Base-by-base conservation (phyloP, 2,888 invertebrate species). In the Dasypogon diadema region DNA sequence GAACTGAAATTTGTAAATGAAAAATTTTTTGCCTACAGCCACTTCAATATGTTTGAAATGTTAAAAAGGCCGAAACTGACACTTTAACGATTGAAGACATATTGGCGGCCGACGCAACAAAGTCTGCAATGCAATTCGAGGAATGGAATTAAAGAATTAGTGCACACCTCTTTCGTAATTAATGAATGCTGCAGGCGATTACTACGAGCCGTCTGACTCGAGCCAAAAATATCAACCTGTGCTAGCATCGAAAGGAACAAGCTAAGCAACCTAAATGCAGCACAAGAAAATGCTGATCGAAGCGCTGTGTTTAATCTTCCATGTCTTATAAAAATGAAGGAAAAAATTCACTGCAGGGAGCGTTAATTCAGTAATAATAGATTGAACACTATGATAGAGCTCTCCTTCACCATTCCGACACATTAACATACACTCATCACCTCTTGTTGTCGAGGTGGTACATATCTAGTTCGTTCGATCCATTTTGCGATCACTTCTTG, bases 401-500 rank as follows among this genome's bases (percentile, higher is more conserved):
- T 26, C 48, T 48, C 12, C 14, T 16, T 48, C 34, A 26, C 48
- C 65, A 42, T 68, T 68, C 48, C 65, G 65, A 26, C 48, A 68
- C 65, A 68, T 68, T 68, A 68, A 48, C 65, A 68, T 68, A 68
- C 46, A 68, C 65, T 68, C 65, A 68, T 68, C 65, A 68, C 65
- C 65, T 68, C 26, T 22, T 42, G 54, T 54, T 18, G 22, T 2
- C 21, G 6, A 54, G 18, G 21, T 18, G 8, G 42, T 48, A 24
- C n/a, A 48, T 10, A 46, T 48, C 22, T 18, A 21, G 16, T 18
- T 22, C 18, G 18, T 16, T 24, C 22, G 65, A 68, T 68, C 65
- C 65, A 68, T 26, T 68, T 48, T 24, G 16, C 22, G 48, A 68
- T 68, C 46, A 21, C 54, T 22, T 8, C 5, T 16, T 24, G 48